Evolutionary conservation across 2,797 vertebrate genomes (phyloP).

Genomic region (Sandelia bainsii): DNA sequence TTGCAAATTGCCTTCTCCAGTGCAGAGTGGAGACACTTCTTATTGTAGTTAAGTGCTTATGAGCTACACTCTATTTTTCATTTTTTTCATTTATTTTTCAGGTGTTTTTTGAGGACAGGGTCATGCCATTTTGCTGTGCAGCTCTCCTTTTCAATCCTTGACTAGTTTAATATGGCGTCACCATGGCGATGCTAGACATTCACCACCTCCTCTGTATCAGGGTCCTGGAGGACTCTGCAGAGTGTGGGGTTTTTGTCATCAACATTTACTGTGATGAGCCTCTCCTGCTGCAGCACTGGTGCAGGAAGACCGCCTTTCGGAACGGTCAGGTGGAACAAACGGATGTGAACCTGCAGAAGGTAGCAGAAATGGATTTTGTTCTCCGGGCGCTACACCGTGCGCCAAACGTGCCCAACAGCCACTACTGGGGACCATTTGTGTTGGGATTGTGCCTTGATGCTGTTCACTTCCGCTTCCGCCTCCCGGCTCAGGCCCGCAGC

Average conservation of each 20-base stretch:
- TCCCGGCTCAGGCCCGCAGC: constrained; percentile 50
- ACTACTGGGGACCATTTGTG: constrained; percentile 82
- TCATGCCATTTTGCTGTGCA: constrained; percentile 20
- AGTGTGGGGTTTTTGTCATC: constrained; percentile 73
- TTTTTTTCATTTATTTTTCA: background rate
- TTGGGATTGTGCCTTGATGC: constrained; percentile 76
- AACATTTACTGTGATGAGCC: constrained; percentile 66
- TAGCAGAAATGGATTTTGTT: constrained; percentile 65
- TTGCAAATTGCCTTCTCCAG: background rate
- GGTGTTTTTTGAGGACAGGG: constrained; percentile 15
- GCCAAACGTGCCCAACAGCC: constrained; percentile 63
- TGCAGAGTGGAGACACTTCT: background rate
- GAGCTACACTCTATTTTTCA: constrained; percentile 4
- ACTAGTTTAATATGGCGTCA: constrained; percentile 45
- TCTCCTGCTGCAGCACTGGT: constrained; percentile 75
- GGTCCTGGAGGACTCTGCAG: constrained; percentile 73
- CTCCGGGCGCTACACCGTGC: constrained; percentile 66
- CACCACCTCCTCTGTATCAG: constrained; percentile 68
- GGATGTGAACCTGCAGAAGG: constrained; percentile 1
- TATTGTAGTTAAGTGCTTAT: constrained; percentile 42
- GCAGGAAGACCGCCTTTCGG: constrained; percentile 69
- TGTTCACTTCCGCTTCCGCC: constrained; percentile 65
- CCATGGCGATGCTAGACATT: constrained; percentile 67
- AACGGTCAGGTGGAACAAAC: constrained; percentile 79
- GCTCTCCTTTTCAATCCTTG: constrained; percentile 35